Evolutionary conservation across 2,888 invertebrate species (phyloP), one percentile per base, ranked within the genome.

Genomic region (Pammene aurita): DNA sequence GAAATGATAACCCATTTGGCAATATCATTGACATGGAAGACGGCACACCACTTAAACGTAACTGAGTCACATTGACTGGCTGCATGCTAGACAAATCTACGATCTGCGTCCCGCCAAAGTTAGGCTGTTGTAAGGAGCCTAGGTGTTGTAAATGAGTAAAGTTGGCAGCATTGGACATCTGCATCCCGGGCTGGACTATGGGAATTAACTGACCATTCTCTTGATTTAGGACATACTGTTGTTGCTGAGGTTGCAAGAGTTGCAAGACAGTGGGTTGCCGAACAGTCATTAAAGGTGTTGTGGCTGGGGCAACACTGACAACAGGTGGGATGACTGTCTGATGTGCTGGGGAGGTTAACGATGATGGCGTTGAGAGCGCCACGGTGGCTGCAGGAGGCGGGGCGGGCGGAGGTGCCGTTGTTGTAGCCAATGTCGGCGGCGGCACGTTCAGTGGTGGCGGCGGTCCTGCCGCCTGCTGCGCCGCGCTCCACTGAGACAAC

Each of bases 11-110:
- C 0, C 91, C 89, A 77, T 92, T 92, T 0, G 90, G 92, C 46
- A 92, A 77, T 73, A 92, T 86, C 92, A 92, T 92, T 46, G 92
- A 91, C 92, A 92, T 92, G 14, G 92, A 90, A 44, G 90, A 88
- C 4, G 92, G 92, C 2, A 89, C 90, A 18, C 92, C 90, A 72
- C 90, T 90, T 50, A 92, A 73, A 38, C 92, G 73, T 48, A 92
- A 75, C 66, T 92, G 92, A 11, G 92, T 92, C 0, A 92, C 88
- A 78, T 92, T 92, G 0, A 92, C 86, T 0, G 92, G 92, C 72
- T 92, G 92, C 89, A 92, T 90, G 71, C 78, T 88, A 9, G 92
- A 89, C 73, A 92, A 78, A 76, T 92, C 92, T 13, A 92, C 87
- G 64, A 92, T 78, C 72, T 92, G 92, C 4, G 91, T 89, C 2